These are phyloP conservation scores for Aricia artaxerxes DNA, from an alignment of 2,888 invertebrate species.

Conservation along the genomic window DNA sequence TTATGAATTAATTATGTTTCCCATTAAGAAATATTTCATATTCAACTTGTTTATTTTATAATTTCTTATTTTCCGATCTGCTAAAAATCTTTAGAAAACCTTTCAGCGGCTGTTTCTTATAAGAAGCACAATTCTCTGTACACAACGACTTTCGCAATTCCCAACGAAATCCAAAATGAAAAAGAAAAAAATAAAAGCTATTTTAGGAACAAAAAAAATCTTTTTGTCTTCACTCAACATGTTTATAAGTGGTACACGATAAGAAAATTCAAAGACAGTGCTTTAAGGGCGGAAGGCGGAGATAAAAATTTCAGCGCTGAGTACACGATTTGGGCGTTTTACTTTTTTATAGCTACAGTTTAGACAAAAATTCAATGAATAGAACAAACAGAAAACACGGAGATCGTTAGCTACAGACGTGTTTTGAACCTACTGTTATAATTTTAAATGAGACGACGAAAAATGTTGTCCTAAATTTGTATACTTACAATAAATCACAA, in stretches of 20 bases:
- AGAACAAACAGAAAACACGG: conserved; percentile 55
- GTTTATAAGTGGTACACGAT: conserved; percentile 26
- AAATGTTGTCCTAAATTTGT: conserved; percentile 49
- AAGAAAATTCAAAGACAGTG: conserved; percentile 24
- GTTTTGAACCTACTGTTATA: conserved; percentile 61
- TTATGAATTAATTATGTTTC: no score
- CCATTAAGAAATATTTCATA: neutral
- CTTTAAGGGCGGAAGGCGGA: conserved; percentile 7
- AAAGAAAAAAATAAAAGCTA: conserved; percentile 18
- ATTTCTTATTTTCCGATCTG: neutral
- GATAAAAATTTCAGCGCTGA: conserved; percentile 3
- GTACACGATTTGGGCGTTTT: conserved; percentile 25
- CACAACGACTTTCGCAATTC: neutral
- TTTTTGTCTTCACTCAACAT: conserved; percentile 17
- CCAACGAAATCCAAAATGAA: neutral
- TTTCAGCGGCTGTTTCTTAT: neutral
- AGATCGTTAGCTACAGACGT: conserved; percentile 75
- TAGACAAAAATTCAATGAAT: conserved; percentile 34
- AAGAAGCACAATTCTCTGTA: neutral
- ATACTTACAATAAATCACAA: conserved; percentile 47
- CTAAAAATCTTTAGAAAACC: neutral
- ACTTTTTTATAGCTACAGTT: conserved; percentile 29
- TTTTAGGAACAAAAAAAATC: conserved; percentile 7
- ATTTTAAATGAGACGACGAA: conserved; percentile 44
- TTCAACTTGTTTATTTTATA: neutral